Evolutionary conservation across 1,140 invertebrate genomes (phyloP).

Genomic region (Scaptomyza graminum): DNA sequence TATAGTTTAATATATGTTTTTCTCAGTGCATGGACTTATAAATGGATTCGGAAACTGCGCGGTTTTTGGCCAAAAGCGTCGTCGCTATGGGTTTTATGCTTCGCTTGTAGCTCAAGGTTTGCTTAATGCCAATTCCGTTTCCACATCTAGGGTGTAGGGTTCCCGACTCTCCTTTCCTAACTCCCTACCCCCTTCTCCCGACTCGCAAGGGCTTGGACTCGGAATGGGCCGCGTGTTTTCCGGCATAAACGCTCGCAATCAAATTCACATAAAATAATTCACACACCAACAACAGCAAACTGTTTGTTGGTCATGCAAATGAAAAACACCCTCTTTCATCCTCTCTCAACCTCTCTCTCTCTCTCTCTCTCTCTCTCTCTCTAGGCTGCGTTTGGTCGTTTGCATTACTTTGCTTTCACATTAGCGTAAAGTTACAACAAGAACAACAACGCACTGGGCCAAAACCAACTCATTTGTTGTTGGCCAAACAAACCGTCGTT

Average conservation of each 20-base stretch:
- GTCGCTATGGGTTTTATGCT: neutral
- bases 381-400: conserved; percentile 5
- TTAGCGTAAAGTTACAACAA: conserved; percentile 57
- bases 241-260: conserved; percentile 78
- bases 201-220: neutral
- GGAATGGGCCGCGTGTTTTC: conserved; percentile 60
- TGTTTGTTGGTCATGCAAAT: conserved; percentile 72
- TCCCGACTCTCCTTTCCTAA: neutral
- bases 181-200: neutral
- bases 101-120: neutral
- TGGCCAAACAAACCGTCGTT: conserved; percentile 61
- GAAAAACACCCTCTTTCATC: neutral
- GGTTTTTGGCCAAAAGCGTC: neutral
- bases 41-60: conserved; percentile 51
- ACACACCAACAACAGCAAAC: conserved; percentile 67
- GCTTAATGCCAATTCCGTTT: conserved; percentile 30
- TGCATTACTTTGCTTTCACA: conserved; percentile 47
- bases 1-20: neutral
- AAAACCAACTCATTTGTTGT: conserved; percentile 41
- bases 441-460: conserved; percentile 18
- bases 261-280: conserved; percentile 81
- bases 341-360: no score
- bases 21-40: conserved; percentile 17
- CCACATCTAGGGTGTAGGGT: conserved; percentile 6
- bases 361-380: neutral